These are phyloP conservation scores for Holotrichia oblita DNA, from an alignment of 1,140 invertebrate species.

Conservation along the genomic window DNA sequence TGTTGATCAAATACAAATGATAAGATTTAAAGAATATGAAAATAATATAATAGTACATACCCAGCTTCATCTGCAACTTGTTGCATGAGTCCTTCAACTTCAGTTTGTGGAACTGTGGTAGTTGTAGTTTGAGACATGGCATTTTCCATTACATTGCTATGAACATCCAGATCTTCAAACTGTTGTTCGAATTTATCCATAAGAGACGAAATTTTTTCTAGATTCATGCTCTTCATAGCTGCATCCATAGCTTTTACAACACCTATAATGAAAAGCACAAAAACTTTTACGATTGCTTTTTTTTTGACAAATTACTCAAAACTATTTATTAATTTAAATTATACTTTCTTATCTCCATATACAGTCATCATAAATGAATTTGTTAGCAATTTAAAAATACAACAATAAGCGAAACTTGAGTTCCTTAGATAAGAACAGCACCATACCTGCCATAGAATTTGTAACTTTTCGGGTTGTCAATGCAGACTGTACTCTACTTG, in stretches of 20 bases:
- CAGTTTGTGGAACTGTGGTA: slow-evolving; percentile 93
- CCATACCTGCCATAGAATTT: slow-evolving; percentile 76
- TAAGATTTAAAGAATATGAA: background rate
- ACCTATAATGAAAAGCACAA: slow-evolving; percentile 62
- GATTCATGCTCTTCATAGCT: slow-evolving; percentile 99
- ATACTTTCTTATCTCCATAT: background rate
- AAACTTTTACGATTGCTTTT: no score
- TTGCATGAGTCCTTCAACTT: slow-evolving; percentile 95
- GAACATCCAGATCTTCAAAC: slow-evolving; percentile 99
- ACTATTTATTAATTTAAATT: background rate
- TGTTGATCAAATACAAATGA: slow-evolving; percentile 58
- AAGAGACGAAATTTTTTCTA: slow-evolving; percentile 96
- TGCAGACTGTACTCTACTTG: slow-evolving; percentile 95
- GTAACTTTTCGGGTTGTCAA: slow-evolving; percentile 91
- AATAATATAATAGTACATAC: slow-evolving; percentile 65
- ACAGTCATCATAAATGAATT: background rate
- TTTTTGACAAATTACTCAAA: no score
- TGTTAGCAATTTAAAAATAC: no score
- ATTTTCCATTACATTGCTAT: slow-evolving; percentile 98
- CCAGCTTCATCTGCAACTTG: slow-evolving; percentile 99
- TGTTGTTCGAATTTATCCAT: slow-evolving; percentile 99
- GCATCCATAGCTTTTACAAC: slow-evolving; percentile 99
- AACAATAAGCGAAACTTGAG: background rate
- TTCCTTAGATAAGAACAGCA: background rate
- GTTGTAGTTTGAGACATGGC: slow-evolving; percentile 99